These are phyloP conservation scores for Esox masquinongy DNA, from an alignment of 2,797 vertebrate genomes.

Conservation along the genomic window DNA sequence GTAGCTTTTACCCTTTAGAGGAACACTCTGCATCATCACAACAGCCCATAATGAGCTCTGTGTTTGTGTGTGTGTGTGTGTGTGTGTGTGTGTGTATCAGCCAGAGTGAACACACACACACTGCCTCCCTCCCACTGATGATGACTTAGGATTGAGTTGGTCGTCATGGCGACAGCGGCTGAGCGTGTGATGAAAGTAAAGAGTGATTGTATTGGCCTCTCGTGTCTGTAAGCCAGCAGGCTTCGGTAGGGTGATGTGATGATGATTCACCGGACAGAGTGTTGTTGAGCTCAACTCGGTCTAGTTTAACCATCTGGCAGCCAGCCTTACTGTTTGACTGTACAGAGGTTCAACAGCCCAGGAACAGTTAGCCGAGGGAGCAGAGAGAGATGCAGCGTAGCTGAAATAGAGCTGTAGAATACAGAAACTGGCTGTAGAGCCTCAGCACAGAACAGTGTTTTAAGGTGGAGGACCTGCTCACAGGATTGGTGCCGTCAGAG, in stretches of 20 bases:
- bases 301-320: neutral
- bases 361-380: neutral
- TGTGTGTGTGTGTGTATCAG: neutral
- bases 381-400: neutral
- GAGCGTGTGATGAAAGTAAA: slow-evolving; percentile 67
- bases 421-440: neutral
- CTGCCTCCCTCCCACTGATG: slow-evolving; percentile 56
- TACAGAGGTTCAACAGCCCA: neutral
- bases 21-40: neutral
- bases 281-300: neutral
- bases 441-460: neutral
- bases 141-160: slow-evolving; percentile 63
- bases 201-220: slow-evolving; percentile 63
- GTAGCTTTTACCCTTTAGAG: no score
- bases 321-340: neutral
- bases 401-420: no score
- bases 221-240: slow-evolving; percentile 42
- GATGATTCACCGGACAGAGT: neutral
- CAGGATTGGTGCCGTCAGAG: neutral
- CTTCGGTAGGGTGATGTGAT: slow-evolving; percentile 38
- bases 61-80: no score
- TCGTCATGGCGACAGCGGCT: slow-evolving; percentile 85
- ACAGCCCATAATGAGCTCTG: neutral
- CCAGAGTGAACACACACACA: neutral
- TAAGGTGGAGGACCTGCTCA: no score